These are phyloP conservation scores for Trichonephila inaurata DNA, from an alignment of 1,140 invertebrate genomes.

Conservation along the genomic window DNA sequence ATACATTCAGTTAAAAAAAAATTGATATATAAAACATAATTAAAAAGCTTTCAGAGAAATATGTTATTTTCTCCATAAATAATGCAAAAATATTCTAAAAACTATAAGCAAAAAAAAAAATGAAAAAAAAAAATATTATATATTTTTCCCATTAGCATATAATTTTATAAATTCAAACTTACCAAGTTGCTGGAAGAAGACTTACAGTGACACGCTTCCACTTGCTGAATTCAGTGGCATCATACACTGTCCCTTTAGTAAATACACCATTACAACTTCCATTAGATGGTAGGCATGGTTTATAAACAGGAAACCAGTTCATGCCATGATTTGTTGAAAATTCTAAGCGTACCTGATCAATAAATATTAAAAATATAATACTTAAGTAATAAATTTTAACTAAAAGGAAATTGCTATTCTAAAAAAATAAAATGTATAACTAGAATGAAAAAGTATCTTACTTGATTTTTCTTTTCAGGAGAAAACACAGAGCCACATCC, in stretches of 20 bases:
- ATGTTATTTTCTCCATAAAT: too few species aligned
- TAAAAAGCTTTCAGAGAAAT: too few species aligned
- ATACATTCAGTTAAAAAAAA: too few species aligned
- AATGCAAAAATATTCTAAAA: too few species aligned
- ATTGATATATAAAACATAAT: too few species aligned
- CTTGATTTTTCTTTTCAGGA: conserved; percentile 79
- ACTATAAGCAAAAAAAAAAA: too few species aligned
- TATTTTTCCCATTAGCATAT: too few species aligned
- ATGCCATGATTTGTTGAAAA: conserved; percentile 82
- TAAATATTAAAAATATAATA: not conserved
- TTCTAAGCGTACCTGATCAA: conserved; percentile 80
- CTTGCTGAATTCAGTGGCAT: conserved; percentile 80
- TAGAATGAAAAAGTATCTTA: not conserved
- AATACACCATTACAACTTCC: conserved; percentile 80
- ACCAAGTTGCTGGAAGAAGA: conserved; percentile 81
- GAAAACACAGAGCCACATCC: conserved; percentile 80
- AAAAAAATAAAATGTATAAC: not conserved
- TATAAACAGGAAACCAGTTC: conserved; percentile 80
- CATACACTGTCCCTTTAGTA: conserved; percentile 81
- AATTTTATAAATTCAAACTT: conserved; percentile 37
- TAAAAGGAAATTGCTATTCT: not conserved
- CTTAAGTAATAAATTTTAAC: not conserved
- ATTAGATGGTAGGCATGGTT: conserved; percentile 80
- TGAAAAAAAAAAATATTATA: too few species aligned
- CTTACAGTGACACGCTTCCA: conserved; percentile 81